Evolutionary conservation across 2,113 vertebrate genomes (phyloP), one percentile per base, ranked within the genome.

Genomic region (Felis chaus): DNA sequence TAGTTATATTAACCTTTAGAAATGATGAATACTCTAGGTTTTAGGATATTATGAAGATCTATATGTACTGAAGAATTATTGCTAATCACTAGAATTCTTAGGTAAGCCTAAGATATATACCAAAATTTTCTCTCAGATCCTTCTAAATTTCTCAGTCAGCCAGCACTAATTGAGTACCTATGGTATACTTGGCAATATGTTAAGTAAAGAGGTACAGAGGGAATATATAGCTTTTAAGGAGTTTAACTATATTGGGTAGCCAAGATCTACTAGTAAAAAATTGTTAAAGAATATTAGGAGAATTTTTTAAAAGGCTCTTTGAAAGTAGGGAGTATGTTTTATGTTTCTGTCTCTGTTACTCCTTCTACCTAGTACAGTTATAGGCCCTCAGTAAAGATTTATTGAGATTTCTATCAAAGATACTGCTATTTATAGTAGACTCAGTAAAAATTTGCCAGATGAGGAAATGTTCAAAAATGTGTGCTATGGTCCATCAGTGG

Each of bases 61-160:
- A n/a, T 33, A 82, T 4, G 33, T 80, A 61, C 25, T 71, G 18
- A 83, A 95, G 11, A 79, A 76, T 89, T 92, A 55, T 7, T 81
- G 6, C 88, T 71, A 63, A 86, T 69, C 55, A 89, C n/a, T 57
- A 82, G 36, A 93, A 91, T 33, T 84, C 55, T 91, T 96, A 86
- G 27, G 39, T 92, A 86, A 25, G 0, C 3, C 4, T 57, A 85
- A 96, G 11, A 5, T 91, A 10, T 8, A 93, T 21, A 89, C 31
- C 25, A 83, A 91, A 80, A 79, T 89, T 93, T 97, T 82, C 50
- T 93, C 25, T 96, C 61, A 83, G 63, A 82, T 33, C 25, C 31
- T 82, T 89, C 61, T 94, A n/a, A 63, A 33, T 94, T 89, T 89
- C 41, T 82, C 68, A 93, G 0, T 82, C 23, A 91, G n/a, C 23